Conservation (phyloP, 2,113 vertebrate genomes). For the Aphyosemion australe region DNA sequence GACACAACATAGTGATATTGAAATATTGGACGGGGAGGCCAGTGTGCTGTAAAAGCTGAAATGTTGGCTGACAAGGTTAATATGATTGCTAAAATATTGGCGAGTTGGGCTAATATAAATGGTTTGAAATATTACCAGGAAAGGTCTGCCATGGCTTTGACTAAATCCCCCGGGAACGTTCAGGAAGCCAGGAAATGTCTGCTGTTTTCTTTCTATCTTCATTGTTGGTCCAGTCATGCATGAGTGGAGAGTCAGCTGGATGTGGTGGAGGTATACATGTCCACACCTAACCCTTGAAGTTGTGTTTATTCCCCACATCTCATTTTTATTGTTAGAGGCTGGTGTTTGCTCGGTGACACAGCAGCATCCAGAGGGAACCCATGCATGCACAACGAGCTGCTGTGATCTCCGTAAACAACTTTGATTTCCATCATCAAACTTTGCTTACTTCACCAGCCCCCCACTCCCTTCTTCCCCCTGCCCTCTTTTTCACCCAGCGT, state of each 20-base stretch:
- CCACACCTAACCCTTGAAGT: conserved; percentile 23
- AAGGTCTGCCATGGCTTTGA: conserved; percentile 21
- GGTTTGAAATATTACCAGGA: conserved; percentile 28
- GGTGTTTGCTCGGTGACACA: conserved; percentile 28
- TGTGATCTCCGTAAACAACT: conserved; percentile 39
- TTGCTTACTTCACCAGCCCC: neutral
- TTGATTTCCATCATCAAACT: neutral
- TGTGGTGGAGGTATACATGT: neutral
- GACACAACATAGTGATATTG: conserved; percentile 48
- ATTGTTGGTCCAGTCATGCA: neutral
- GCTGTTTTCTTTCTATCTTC: neutral
- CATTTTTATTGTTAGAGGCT: conserved; percentile 33
- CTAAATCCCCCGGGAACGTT: neutral
- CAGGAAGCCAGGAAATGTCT: conserved; percentile 26
- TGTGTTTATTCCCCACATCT: neutral
- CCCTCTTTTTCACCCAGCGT: neutral
- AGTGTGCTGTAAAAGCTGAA: conserved; percentile 36
- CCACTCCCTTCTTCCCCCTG: neutral
- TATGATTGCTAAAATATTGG: conserved; percentile 63
- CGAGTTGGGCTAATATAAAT: conserved; percentile 31
- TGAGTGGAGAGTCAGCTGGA: conserved; percentile 22
- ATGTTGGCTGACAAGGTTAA: conserved; percentile 57
- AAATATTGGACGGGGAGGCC: conserved; percentile 39
- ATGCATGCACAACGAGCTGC: conserved; percentile 38
- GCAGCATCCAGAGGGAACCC: conserved; percentile 20